phyloP scores from a whole-genome alignment of 2,888 invertebrate species.

The Calliscelio sp. region DNA sequence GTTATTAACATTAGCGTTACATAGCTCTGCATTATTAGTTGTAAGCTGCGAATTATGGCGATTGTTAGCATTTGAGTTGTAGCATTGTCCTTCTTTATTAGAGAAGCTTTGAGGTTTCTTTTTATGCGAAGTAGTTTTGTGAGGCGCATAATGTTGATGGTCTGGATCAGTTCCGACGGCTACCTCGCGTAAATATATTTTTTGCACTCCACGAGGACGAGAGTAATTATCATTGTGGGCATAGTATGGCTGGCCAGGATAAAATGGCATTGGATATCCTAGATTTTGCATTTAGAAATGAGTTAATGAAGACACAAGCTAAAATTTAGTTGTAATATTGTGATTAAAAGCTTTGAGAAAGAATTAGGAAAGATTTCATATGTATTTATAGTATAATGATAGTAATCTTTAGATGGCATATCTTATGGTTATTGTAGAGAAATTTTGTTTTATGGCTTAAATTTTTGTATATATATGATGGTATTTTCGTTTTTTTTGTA shows the following conservation, averaged over 20 bases:
- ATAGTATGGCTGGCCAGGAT: conserved; percentile 51
- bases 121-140: conserved; percentile 72
- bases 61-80: conserved; percentile 41
- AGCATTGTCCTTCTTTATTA: conserved; percentile 35
- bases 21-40: conserved; percentile 52
- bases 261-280: conserved; percentile 57
- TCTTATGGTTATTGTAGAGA: too few relatives aligned
- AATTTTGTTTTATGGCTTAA: too few relatives aligned
- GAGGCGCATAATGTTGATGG: conserved; percentile 66
- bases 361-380: too few relatives aligned
- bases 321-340: too few relatives aligned
- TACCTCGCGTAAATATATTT: conserved; percentile 83
- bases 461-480: too few relatives aligned
- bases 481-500: too few relatives aligned
- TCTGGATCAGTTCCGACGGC: conserved; percentile 84
- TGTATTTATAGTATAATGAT: too few relatives aligned
- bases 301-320: conserved; percentile 5
- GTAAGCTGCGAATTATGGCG: conserved; percentile 60
- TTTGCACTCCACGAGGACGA: conserved; percentile 79
- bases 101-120: conserved; percentile 79
- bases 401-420: too few relatives aligned
- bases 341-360: too few relatives aligned
- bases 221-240: conserved; percentile 53
- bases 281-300: conserved; percentile 17
- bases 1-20: conserved; percentile 56